Percentiles rank a stretch among this genome's conserved stretches.
Evolutionary conservation across 2,888 invertebrate genomes (phyloP).

Genomic region (Magallana nippona): DNA sequence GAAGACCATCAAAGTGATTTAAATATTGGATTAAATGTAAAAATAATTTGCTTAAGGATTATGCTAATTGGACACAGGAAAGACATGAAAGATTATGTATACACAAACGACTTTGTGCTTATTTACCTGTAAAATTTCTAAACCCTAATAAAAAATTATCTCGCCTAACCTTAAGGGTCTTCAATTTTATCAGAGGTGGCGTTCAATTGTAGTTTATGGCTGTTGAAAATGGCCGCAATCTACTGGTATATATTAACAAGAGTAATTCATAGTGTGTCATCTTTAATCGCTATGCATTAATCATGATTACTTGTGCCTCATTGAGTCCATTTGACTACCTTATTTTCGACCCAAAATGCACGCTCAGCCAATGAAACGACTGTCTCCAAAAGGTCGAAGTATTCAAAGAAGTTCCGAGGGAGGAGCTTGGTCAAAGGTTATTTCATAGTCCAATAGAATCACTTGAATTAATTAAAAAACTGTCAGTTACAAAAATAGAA

Average conservation of each 20-base stretch:
- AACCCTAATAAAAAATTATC: conserved; percentile 32
- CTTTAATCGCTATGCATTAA: conserved; percentile 51
- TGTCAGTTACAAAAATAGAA: conserved; percentile 42
- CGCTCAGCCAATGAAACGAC: conserved; percentile 45
- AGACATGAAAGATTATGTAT: neutral
- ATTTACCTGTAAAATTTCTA: conserved; percentile 31
- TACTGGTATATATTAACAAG: conserved; percentile 33
- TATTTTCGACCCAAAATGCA: conserved; percentile 31
- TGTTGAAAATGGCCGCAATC: conserved; percentile 31
- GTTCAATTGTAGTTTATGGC: conserved; percentile 24
- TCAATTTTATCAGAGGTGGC: conserved; percentile 32
- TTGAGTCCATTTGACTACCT: conserved; percentile 46
- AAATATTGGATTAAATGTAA: conserved; percentile 35
- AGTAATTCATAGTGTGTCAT: conserved; percentile 22
- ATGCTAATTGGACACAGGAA: conserved; percentile 27
- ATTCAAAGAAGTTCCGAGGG: conserved; percentile 36
- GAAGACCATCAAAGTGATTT: conserved; percentile 20
- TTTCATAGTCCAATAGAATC: conserved; percentile 44
- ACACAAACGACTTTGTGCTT: conserved; percentile 15
- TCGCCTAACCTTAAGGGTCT: conserved; percentile 32
- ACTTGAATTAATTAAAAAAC: conserved; percentile 47
- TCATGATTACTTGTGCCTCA: conserved; percentile 61
- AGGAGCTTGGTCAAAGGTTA: conserved; percentile 38
- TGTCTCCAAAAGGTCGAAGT: neutral
- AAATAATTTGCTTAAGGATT: conserved; percentile 33